Evolutionary conservation across 2,797 vertebrate genomes (phyloP).

Genomic region (Anabas testudineus): DNA sequence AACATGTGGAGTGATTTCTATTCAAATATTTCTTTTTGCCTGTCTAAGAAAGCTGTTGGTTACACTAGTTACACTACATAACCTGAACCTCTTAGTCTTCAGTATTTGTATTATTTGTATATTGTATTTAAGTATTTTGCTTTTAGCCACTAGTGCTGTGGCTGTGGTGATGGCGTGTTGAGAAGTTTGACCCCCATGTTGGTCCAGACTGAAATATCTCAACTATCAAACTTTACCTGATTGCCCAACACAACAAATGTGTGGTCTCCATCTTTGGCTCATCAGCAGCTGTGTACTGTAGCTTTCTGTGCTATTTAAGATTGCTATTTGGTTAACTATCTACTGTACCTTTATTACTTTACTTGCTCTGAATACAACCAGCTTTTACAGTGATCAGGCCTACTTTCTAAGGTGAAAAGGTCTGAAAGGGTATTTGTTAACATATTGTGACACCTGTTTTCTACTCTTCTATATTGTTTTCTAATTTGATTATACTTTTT

Average conservation of each 20-base stretch:
- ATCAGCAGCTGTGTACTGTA: neutral
- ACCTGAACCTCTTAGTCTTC: neutral
- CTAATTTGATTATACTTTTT: no score
- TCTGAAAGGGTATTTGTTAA: no score
- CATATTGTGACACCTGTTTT: neutral
- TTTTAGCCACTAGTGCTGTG: no score
- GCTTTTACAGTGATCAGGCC: neutral
- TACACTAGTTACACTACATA: neutral
- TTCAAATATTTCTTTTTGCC: neutral
- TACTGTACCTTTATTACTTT: neutral
- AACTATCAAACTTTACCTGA: no score
- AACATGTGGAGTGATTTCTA: neutral
- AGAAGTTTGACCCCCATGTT: neutral
- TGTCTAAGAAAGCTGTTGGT: neutral
- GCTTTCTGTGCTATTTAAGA: neutral
- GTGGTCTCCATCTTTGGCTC: neutral
- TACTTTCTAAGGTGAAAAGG: neutral
- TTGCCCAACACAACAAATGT: neutral
- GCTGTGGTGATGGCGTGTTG: neutral
- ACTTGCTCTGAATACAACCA: no score
- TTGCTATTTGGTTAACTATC: neutral
- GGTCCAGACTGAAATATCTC: neutral
- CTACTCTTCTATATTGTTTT: no score
- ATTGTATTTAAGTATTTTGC: no score
- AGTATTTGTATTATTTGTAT: no score